These are phyloP conservation scores for Gambusia holbrooki DNA, from an alignment of 2,113 vertebrate genomes.

Conservation along the genomic window DNA sequence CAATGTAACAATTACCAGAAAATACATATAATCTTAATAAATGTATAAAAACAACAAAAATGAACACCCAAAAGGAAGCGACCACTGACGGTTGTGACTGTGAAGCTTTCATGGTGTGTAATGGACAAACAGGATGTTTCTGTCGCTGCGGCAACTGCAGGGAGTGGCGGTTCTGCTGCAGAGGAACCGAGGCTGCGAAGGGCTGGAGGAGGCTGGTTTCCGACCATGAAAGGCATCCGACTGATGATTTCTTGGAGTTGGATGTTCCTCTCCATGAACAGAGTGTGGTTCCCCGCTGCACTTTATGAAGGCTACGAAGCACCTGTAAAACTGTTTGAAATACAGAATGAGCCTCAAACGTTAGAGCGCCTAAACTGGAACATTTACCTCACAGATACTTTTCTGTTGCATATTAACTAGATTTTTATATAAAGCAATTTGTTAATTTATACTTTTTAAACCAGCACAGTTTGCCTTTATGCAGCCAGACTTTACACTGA, in stretches of 20 bases:
- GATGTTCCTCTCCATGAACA: constrained; percentile 33
- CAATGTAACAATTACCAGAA: background rate
- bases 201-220: constrained; percentile 27
- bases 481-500: background rate
- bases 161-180: background rate
- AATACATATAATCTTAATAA: background rate
- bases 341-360: background rate
- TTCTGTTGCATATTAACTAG: background rate
- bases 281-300: constrained; percentile 54
- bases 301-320: constrained; percentile 72
- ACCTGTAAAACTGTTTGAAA: constrained; percentile 68
- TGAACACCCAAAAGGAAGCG: background rate
- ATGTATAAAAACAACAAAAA: background rate
- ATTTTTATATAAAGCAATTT: background rate
- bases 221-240: constrained; percentile 3
- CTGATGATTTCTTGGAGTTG: constrained; percentile 1
- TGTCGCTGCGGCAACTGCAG: constrained; percentile 25
- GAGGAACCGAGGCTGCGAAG: constrained; percentile 17
- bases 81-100: background rate
- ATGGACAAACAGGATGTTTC: constrained; percentile 56
- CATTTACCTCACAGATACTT: background rate
- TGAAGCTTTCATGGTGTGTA: constrained; percentile 51
- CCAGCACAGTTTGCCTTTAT: background rate
- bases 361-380: background rate
- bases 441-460: background rate